Evolutionary conservation across 2,888 invertebrate genomes (phyloP).

Genomic region (Chromoteleia sp.): DNA sequence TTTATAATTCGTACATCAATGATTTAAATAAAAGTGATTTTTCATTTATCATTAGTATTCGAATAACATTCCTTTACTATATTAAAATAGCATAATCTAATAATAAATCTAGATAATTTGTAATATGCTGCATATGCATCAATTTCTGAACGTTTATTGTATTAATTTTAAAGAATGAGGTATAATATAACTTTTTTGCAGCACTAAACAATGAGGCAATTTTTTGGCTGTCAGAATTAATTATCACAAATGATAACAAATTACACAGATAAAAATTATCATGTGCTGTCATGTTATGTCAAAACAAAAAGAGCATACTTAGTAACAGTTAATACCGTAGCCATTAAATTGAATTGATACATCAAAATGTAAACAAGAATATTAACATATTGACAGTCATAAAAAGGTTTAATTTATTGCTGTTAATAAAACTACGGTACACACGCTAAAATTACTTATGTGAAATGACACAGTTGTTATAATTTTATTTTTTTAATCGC

Average conservation of each 20-base stretch:
- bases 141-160: too few species aligned
- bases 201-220: constrained; percentile 8
- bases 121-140: too few species aligned
- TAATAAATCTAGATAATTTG: neutral
- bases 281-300: constrained; percentile 42
- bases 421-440: constrained; percentile 55
- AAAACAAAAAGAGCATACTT: constrained; percentile 58
- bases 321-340: constrained; percentile 61
- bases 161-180: constrained; percentile 5
- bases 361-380: constrained; percentile 67
- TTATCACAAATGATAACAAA: constrained; percentile 47
- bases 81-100: too few species aligned
- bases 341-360: constrained; percentile 66
- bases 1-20: constrained; percentile 39
- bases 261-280: constrained; percentile 58
- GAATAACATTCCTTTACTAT: constrained; percentile 5
- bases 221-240: constrained; percentile 45
- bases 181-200: constrained; percentile 3
- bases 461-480: constrained; percentile 57
- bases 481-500: constrained; percentile 58
- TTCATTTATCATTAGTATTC: neutral
- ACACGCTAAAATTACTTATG: constrained; percentile 51
- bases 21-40: constrained; percentile 15
- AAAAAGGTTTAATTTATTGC: constrained; percentile 63
- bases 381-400: constrained; percentile 67